A percentile compares a stretch with the other conserved stretches of the same genome.
phyloP scores from a whole-genome alignment of 1,140 invertebrate genomes.

The Drosophila kanapiae region DNA sequence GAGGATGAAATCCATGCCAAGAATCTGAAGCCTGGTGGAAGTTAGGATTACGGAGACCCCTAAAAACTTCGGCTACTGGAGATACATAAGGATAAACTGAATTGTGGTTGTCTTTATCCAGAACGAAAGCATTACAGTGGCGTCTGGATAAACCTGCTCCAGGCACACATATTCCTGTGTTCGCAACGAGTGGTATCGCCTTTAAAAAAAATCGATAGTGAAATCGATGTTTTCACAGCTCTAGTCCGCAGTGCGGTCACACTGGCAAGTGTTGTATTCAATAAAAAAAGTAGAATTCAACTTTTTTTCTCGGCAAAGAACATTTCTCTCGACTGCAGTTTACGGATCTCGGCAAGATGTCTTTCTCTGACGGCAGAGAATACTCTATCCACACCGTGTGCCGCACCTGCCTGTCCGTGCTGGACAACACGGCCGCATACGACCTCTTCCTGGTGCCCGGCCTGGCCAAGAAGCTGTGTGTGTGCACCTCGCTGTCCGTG shows the following conservation, averaged over 20 bases:
- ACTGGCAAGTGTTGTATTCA: conserved; percentile 41
- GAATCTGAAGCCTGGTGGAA: too few species aligned
- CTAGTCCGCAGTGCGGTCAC: not conserved
- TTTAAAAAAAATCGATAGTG: too few species aligned
- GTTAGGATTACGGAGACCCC: too few species aligned
- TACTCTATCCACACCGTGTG: conserved; percentile 80
- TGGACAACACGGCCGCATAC: conserved; percentile 66
- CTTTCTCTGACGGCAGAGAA: conserved; percentile 68
- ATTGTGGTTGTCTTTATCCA: too few species aligned
- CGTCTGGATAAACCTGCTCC: too few species aligned
- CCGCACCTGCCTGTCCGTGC: conserved; percentile 70
- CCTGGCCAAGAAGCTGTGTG: conserved; percentile 74
- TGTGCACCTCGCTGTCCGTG: conserved; percentile 76
- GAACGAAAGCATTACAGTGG: too few species aligned
- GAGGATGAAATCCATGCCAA: too few species aligned
- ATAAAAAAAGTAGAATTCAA: conserved; percentile 4
- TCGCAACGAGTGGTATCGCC: too few species aligned
- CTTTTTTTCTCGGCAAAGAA: conserved; percentile 47
- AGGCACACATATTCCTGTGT: too few species aligned
- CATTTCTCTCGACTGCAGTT: conserved; percentile 21
- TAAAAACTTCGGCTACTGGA: too few species aligned
- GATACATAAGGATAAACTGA: too few species aligned
- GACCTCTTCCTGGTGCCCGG: conserved; percentile 76
- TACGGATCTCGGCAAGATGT: conserved; percentile 47
- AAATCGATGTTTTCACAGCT: too few species aligned